Conservation (phyloP, 2,797 vertebrate species). For the Garrulus glandarius region DNA sequence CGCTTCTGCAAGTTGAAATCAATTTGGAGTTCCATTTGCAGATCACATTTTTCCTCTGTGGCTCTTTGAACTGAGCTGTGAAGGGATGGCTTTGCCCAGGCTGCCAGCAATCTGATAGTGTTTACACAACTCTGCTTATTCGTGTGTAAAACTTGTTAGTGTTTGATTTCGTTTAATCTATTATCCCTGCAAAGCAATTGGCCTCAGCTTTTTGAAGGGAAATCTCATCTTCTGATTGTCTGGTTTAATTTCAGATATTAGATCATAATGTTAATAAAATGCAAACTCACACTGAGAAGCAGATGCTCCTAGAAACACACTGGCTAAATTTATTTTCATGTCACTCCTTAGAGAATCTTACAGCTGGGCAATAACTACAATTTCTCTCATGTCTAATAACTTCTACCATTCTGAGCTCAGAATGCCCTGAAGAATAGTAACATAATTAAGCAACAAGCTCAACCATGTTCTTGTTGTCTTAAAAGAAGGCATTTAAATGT, state of each 20-base stretch:
- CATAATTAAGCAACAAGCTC: background rate
- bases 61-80: background rate
- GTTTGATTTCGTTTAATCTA: background rate
- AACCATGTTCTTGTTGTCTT: background rate
- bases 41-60: background rate
- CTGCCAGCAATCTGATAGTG: background rate
- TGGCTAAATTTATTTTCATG: background rate
- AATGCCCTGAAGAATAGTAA: background rate
- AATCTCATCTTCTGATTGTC: background rate
- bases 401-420: background rate
- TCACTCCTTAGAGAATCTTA: background rate
- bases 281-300: background rate
- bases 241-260: constrained; percentile 12
- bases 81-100: background rate
- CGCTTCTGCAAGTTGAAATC: constrained; percentile 9
- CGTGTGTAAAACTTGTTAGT: background rate
- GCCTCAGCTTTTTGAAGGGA: constrained; percentile 9
- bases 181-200: background rate
- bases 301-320: background rate
- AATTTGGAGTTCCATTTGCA: background rate
- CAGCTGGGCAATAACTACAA: background rate
- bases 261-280: background rate
- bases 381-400: background rate
- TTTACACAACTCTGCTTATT: background rate
- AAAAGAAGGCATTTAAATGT: background rate